A percentile compares a stretch with the other conserved stretches of the same genome.
Conservation (phyloP, 2,113 vertebrate genomes). For the Tragelaphus imberbis region DNA sequence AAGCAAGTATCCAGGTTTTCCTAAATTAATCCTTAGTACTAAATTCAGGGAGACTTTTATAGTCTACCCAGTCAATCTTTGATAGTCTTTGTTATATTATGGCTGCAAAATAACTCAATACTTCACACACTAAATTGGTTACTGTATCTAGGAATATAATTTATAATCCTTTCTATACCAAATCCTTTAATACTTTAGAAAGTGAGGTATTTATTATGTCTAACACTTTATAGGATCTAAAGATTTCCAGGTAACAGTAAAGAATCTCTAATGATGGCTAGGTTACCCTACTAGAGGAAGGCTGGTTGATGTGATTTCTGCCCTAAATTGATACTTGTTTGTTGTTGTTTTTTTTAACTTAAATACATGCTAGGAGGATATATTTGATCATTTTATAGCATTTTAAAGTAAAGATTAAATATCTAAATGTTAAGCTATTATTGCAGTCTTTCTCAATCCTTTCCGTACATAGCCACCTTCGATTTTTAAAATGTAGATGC, state of each 20-base stretch:
- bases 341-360: not conserved
- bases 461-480: not conserved
- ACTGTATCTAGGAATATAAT: not conserved
- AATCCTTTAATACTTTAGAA: not conserved
- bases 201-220: not conserved
- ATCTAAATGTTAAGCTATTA: not conserved
- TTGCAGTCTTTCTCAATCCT: not conserved
- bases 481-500: not conserved
- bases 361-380: not conserved
- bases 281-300: not conserved
- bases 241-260: not conserved
- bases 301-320: not conserved
- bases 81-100: not conserved
- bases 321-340: not conserved
- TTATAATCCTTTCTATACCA: not conserved
- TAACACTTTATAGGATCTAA: not conserved
- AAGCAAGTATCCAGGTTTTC: not conserved
- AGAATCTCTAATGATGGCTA: not conserved
- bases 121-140: not conserved
- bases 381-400: not conserved
- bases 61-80: not conserved
- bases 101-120: not conserved
- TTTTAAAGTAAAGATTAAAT: constrained; percentile 6
- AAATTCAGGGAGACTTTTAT: not conserved
- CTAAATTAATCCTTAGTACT: not conserved